A percentile compares a stretch with the other conserved stretches of the same genome.
Evolutionary conservation across 2,113 vertebrate species (phyloP).

Genomic region (Siniperca knerii): DNA sequence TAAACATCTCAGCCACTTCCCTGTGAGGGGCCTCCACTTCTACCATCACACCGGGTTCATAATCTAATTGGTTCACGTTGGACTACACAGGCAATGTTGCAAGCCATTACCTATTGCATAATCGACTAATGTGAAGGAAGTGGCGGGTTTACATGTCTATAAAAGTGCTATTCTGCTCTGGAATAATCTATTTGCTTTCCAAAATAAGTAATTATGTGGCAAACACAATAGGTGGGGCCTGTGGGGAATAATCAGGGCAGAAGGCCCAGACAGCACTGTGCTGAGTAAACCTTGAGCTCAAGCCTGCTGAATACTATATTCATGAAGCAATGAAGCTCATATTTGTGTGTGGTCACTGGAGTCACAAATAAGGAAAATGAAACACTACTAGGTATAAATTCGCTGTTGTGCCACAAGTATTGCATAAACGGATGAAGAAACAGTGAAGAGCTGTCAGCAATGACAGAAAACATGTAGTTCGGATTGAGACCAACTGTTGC

Average conservation of each 20-base stretch:
- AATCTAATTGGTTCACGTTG: constrained; percentile 36
- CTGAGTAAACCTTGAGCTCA: constrained; percentile 14
- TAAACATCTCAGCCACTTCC: constrained; percentile 68
- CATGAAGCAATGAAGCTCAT: background rate
- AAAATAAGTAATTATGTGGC: constrained; percentile 45
- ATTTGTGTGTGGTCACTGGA: background rate
- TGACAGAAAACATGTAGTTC: constrained; percentile 29
- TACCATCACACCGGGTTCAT: constrained; percentile 25
- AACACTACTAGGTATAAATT: background rate
- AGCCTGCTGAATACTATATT: constrained; percentile 60
- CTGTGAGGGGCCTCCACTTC: constrained; percentile 41
- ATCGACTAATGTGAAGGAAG: constrained; percentile 30
- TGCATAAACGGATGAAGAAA: constrained; percentile 42
- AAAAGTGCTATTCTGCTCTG: constrained; percentile 24
- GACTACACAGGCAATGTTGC: constrained; percentile 3
- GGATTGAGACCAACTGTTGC: constrained; percentile 67
- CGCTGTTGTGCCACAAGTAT: constrained; percentile 10
- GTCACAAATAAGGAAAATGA: background rate
- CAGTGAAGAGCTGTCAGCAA: constrained; percentile 41
- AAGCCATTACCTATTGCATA: constrained; percentile 25
- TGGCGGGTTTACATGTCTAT: background rate
- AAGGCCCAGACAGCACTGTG: constrained; percentile 50
- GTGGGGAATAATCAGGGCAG: constrained; percentile 41
- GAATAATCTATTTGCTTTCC: constrained; percentile 25
- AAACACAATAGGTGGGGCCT: constrained; percentile 62